phyloP scores from a whole-genome alignment of 2,888 invertebrate genomes.

The Aphidius colemani region DNA sequence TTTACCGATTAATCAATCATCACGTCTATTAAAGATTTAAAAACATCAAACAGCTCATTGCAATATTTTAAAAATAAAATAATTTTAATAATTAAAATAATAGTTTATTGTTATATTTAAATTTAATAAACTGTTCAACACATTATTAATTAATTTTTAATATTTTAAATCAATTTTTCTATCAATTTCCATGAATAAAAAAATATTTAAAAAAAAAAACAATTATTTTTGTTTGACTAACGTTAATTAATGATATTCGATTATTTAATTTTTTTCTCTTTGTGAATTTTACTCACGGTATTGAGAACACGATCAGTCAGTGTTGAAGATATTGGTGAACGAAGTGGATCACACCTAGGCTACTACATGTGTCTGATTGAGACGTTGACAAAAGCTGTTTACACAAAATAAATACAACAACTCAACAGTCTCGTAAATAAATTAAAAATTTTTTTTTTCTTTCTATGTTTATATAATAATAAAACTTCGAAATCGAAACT shows the following conservation, averaged over 20 bases:
- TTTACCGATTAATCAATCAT: slow-evolving; percentile 10
- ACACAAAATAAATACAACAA: slow-evolving; percentile 60
- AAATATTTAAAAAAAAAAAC: slow-evolving; percentile 38
- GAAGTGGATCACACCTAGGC: slow-evolving; percentile 57
- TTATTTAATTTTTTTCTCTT: slow-evolving; percentile 28
- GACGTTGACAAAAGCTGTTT: slow-evolving; percentile 59
- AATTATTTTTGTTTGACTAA: slow-evolving; percentile 40
- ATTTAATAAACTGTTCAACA: too few species aligned
- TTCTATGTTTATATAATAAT: too few species aligned
- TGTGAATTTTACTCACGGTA: slow-evolving; percentile 59
- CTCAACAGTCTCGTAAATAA: slow-evolving; percentile 52
- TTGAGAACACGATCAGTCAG: slow-evolving; percentile 57
- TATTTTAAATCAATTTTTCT: too few species aligned
- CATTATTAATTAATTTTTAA: too few species aligned
- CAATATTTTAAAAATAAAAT: slow-evolving; percentile 18
- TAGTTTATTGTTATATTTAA: too few species aligned
- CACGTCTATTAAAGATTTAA: background rate
- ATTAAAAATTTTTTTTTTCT: too few species aligned
- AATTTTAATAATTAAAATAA: too few species aligned
- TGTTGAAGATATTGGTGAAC: slow-evolving; percentile 56
- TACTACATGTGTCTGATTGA: slow-evolving; percentile 59
- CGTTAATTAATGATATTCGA: slow-evolving; percentile 2
- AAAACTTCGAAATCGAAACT: too few species aligned
- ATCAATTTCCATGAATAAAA: too few species aligned
- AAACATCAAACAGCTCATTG: too few species aligned